A percentile compares a stretch with the other conserved stretches of the same genome.
Conservation (phyloP, 2,113 vertebrate genomes). For the Tringa solitaria region DNA sequence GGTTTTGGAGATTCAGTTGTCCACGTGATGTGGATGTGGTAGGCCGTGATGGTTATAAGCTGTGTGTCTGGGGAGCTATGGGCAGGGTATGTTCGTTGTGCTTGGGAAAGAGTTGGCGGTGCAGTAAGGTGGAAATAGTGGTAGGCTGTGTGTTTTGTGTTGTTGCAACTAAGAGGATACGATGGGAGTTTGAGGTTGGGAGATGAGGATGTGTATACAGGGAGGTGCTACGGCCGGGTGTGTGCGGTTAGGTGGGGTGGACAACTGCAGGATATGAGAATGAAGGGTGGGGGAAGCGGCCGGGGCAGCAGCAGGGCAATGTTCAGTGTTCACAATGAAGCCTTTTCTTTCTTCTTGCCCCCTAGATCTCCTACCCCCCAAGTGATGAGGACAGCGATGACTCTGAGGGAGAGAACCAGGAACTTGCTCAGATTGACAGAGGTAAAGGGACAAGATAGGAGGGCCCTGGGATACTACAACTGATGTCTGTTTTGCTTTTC, state of each 20-base stretch:
- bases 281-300: not conserved
- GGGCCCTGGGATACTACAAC: not conserved
- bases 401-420: slow-evolving; percentile 92
- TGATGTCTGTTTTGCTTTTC: not conserved
- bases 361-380: slow-evolving; percentile 88
- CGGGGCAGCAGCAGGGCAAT: not conserved
- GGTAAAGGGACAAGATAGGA: slow-evolving; percentile 70
- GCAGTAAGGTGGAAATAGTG: not conserved
- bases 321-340: not conserved
- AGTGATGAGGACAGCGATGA: slow-evolving; percentile 90
- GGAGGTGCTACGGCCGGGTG: not conserved
- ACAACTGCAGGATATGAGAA: not conserved
- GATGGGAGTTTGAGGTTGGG: not conserved
- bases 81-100: not conserved
- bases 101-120: not conserved
- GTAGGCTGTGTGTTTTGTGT: not conserved
- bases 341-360: slow-evolving; percentile 29
- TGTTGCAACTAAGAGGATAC: not conserved
- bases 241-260: not conserved
- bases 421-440: slow-evolving; percentile 91
- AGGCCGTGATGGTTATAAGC: not conserved
- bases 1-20: slow-evolving; percentile 1
- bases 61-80: not conserved
- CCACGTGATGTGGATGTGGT: slow-evolving; percentile 29
- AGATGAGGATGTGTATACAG: not conserved